Evolutionary conservation across 2,797 vertebrate genomes (phyloP), one percentile per base, ranked within the genome.

Genomic region (Synanceia verrucosa): DNA sequence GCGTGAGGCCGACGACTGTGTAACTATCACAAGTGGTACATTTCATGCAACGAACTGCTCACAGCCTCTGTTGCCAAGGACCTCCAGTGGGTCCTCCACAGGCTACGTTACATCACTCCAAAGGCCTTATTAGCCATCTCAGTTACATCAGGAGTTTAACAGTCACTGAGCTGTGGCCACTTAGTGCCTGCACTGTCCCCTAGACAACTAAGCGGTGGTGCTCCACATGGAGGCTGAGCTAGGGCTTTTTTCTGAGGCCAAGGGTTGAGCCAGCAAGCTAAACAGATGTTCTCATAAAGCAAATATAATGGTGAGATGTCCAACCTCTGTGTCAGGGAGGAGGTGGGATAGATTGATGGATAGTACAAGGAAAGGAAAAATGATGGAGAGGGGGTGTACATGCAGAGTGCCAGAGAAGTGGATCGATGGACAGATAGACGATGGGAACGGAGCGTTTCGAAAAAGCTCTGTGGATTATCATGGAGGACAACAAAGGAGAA

Each of bases 241-340:
- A n/a, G 67, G 56, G 74, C 67, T 78, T 84, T 76, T 78, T 85
- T 79, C 85, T 70, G 59, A 82, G 85, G 86, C 84, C 62, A 81
- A 69, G 78, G 81, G 68, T 87, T 82, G 87, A 84, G 80, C 71
- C 76, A 76, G 83, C 66, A 89, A 90, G 81, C 83, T 82, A 91
- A 92, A 91, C 92, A 93, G 85, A 94, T 92, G 91, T 91, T 90
- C 85, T 92, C 92, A 92, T 86, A 88, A 90, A 89, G 78, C 77
- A 92, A 91, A 91, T 70, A 87, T 66, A 89, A 81, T 53, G 57
- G 71, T 16, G 72, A 77, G 76, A 88, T 77, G 81, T 84, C 84
- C 82, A 85, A 37, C 60, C 63, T 41, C 75, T 57, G 60, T 72
- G 73, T 81, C 81, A 78, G 71, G 21, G 69, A 67, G 77, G 76